Percentiles rank a stretch among this genome's conserved stretches.
Conservation (phyloP, 2,888 invertebrate genomes). For the Caenorhabditis zanzibari region DNA sequence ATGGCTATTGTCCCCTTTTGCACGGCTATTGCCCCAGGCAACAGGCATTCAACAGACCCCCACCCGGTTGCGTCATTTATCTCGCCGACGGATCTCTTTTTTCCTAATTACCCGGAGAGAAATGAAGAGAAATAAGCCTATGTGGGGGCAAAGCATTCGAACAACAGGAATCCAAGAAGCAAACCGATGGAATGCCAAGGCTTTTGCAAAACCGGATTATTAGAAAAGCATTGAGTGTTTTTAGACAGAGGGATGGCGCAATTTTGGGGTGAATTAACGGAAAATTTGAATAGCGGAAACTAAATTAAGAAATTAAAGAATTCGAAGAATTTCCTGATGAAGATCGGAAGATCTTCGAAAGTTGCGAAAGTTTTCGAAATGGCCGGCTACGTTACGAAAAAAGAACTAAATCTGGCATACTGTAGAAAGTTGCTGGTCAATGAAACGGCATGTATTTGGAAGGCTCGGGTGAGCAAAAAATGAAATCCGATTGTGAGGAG, state of each 20-base stretch:
- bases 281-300: slow-evolving; percentile 46
- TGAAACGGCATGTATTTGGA: not conserved
- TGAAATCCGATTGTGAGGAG: too few species aligned
- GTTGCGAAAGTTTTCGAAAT: not conserved
- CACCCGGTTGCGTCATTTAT: slow-evolving; percentile 61
- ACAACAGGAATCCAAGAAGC: slow-evolving; percentile 55
- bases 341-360: slow-evolving; percentile 24
- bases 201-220: slow-evolving; percentile 59
- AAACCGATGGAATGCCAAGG: slow-evolving; percentile 52
- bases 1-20: slow-evolving; percentile 47
- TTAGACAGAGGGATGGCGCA: slow-evolving; percentile 42
- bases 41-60: slow-evolving; percentile 10
- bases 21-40: slow-evolving; percentile 44
- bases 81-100: slow-evolving; percentile 63
- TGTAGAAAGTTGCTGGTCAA: not conserved
- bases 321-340: slow-evolving; percentile 23
- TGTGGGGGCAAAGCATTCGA: slow-evolving; percentile 52
- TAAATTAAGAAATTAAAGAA: slow-evolving; percentile 34
- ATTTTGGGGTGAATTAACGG: slow-evolving; percentile 58
- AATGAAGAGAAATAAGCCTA: slow-evolving; percentile 3
- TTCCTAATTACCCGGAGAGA: slow-evolving; percentile 55
- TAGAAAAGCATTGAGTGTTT: slow-evolving; percentile 12
- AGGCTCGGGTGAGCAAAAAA: too few species aligned
- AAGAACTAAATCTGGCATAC: not conserved
- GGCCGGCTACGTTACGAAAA: not conserved